Percentiles rank a stretch among this genome's conserved stretches.
phyloP scores from a whole-genome alignment of 2,888 invertebrate genomes.

The Pheosia tremula region DNA sequence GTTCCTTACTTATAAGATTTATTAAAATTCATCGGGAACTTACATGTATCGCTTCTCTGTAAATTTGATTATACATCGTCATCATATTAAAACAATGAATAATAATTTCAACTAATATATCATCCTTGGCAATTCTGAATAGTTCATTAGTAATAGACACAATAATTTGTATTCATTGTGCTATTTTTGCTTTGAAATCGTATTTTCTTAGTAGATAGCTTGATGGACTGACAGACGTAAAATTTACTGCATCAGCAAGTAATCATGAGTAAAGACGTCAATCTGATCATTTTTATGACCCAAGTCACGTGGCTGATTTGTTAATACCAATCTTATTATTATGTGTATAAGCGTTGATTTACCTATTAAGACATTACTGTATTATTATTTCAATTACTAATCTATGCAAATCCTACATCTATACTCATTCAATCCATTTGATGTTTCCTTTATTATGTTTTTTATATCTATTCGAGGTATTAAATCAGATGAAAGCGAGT shows the following conservation, averaged over 20 bases:
- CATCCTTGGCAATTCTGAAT: not conserved
- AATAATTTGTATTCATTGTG: not conserved
- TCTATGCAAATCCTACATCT: not conserved
- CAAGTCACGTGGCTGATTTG: not conserved
- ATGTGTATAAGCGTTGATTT: not conserved
- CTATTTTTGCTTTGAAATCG: not conserved
- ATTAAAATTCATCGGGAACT: no score
- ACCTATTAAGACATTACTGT: slow-evolving; percentile 2
- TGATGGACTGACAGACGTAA: not conserved
- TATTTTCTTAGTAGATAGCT: not conserved
- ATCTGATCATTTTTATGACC: not conserved
- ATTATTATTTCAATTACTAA: slow-evolving; percentile 2
- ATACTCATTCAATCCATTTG: not conserved
- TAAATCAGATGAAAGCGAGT: slow-evolving; percentile 1
- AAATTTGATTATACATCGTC: no score
- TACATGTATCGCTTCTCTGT: no score
- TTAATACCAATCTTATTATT: slow-evolving; percentile 1
- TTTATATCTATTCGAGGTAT: not conserved
- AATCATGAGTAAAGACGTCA: not conserved
- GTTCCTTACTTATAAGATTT: no score
- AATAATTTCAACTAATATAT: no score
- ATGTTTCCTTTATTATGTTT: not conserved
- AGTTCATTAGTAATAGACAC: not conserved
- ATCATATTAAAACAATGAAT: no score
- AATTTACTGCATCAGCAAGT: not conserved